Evolutionary conservation across 2,888 invertebrate species (phyloP), one percentile per base, ranked within the genome.

Genomic region (Epistrophe eligans): DNA sequence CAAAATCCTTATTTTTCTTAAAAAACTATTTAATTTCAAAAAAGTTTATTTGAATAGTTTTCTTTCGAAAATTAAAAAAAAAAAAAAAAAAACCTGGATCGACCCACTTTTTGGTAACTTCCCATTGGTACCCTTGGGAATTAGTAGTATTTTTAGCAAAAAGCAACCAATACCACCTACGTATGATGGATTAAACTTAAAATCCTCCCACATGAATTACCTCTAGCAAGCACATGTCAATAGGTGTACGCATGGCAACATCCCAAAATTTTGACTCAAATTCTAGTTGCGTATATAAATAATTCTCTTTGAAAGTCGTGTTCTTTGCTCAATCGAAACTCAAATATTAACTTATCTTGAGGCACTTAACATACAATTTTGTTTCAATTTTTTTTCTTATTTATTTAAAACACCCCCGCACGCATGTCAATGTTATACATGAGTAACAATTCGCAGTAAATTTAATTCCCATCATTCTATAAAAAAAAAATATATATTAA

Each of bases 361-460:
- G 48, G 64, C 32, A 48, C 32, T 6, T 64, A n/a, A 13, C 13
- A 13, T 24, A 24, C 17, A 17, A 15, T 48, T 19, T 48, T 28
- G n/a, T 66, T 32, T 28, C 43, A 62, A 40, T 4, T 62, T 4
- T 6, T 7, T 32, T 32, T 43, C 43, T 15, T 62, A 19, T 40
- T 64, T 28, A 28, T 64, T 64, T 43, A 62, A 19, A 45, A 52
- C 24, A 52, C 50, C 10, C 50, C 24, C 19, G 13, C 50, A 52
- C 50, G 45, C 8, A 45, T n/a, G 15, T 43, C 43, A 43, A 10
- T 43, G 43, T 35, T 17, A 52, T 24, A 24, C 11, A 52, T 4
- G 19, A 24, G 50, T n/a, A 24, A 52, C 13, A 11, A 45, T 45
- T 45, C 2, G 11, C 28, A 32, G 64, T 13, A 48, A 24, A 66